Base-by-base conservation (phyloP, 2,888 invertebrate species). In the Parnassius apollo region DNA sequence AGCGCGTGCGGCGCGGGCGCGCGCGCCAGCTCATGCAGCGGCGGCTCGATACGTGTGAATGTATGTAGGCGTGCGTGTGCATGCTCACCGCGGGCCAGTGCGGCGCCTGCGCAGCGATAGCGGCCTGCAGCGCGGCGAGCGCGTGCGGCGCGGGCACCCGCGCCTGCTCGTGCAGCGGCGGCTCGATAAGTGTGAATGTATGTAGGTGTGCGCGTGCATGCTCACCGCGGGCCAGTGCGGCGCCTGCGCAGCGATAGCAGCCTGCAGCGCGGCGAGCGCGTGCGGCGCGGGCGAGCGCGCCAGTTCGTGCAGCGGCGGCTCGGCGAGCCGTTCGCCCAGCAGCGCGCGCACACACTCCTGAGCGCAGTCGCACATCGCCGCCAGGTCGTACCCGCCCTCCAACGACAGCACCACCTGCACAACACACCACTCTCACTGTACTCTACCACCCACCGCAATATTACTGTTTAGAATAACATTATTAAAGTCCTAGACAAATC, bases 331-430 rank as follows among this genome's bases (percentile, higher is more conserved):
- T 78, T 98, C 98, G 4, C 98, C 98, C 52, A 98, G 93, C 69
- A 99, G 92, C 44, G 99, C 98, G 71, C 96, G 93, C 42, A 99
- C 97, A 91, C 99, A 99, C 88, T 98, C 98, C 89, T 98, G 98
- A 56, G 99, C 97, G 61, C 98, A 96, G 92, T 99, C 99, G 93
- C 98, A 98, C 82, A 99, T 98, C 49, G 98, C 96, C 49, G 98
- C 95, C 80, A 99, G 92, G 91, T 99, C 98, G 91, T 99, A 99
- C 60, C 99, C 99, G 67, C 99, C 99, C 90, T 99, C 99, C 67
- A 99, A 93, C 35, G 98, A 97, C 68, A 99, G 92, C 62, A 98
- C 96, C 70, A 99, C 94, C 88, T 94, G 82, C 58, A n/a, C 42
- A 44, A 35, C 68, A 65, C 35, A 35, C 35, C 35, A 7, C 35